Percentiles rank a stretch among this genome's conserved stretches.
Evolutionary conservation across 2,888 invertebrate genomes (phyloP).

Genomic region (Alloscopus bannaensis): DNA sequence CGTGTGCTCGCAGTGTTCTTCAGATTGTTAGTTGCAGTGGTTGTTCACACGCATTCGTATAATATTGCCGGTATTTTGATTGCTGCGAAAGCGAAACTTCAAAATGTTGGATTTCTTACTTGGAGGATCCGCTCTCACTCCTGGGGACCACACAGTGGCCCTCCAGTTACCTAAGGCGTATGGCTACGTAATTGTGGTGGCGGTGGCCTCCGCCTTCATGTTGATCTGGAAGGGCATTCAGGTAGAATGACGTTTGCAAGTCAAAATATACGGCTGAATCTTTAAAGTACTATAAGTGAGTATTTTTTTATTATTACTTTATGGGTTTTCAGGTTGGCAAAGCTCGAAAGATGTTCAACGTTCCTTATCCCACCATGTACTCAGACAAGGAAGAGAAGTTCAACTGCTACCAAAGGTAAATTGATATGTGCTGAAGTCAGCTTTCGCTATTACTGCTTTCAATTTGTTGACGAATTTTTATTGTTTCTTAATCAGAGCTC

Average conservation of each 20-base stretch:
- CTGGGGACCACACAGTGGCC: constrained; percentile 24
- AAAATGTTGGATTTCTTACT: constrained; percentile 50
- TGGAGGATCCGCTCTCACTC: constrained; percentile 46
- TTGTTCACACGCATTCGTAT: too few relatives aligned
- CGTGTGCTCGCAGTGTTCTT: too few relatives aligned
- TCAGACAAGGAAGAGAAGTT: constrained; percentile 41
- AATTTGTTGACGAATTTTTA: constrained; percentile 4
- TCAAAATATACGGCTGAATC: not conserved
- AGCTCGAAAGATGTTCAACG: constrained; percentile 52
- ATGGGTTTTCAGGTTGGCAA: constrained; percentile 55
- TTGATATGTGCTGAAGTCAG: not conserved
- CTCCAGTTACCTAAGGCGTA: constrained; percentile 74
- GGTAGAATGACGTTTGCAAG: constrained; percentile 62
- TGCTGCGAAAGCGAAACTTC: too few relatives aligned
- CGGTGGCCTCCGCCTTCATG: constrained; percentile 74
- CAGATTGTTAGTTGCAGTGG: too few relatives aligned
- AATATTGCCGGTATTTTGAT: too few relatives aligned
- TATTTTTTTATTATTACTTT: constrained; percentile 16
- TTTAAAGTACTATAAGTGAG: too few relatives aligned
- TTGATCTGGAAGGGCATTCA: constrained; percentile 75
- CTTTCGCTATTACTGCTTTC: not conserved
- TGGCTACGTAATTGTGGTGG: constrained; percentile 75
- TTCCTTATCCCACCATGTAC: constrained; percentile 60
- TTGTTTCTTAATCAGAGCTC: constrained; percentile 75
- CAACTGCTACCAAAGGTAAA: constrained; percentile 63